Base-by-base conservation (phyloP, 2,797 vertebrate species). In the Phyllotis vaccarum region DNA sequence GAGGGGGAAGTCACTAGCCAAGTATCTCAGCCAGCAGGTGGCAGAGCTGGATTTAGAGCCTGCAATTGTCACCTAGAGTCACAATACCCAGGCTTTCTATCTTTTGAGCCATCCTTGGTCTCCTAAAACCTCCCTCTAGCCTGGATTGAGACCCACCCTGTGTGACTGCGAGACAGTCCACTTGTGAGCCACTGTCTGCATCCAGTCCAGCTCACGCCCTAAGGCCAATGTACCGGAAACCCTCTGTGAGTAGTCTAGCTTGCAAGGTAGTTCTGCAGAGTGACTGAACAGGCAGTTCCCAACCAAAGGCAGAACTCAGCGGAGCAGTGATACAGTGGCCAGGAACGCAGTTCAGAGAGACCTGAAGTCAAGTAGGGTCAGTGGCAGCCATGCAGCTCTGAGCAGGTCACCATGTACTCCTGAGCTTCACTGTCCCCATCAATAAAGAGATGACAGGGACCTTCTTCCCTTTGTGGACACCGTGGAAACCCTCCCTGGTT, bases 11-110 rank as follows among this genome's bases (percentile, higher is more conserved):
- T 13, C 58, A n/a, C 88, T 88, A 83, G 68, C 40, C 58, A 62
- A 4, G 34, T 66, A 62, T 56, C 75, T 89, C 87, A 88, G 90
- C 87, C 93, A 96, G 96, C 85, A 97, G 94, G 87, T 70, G 93
- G 93, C 97, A 93, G 96, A 96, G 89, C 94, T 83, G 75, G 88
- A 70, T 60, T 91, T 89, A 31, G 83, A 94, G 95, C 56, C 46
- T 12, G 22, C 6, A 2, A 19, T 52, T 79, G 76, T 76, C 86
- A 72, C 60, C 66, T 5, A 22, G 8, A 90, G 79, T 66, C 86
- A 56, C 31, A 76, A 29, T 68, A n/a, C 16, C 34, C 8, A 10
- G 79, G 43, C 74, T 82, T 76, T 54, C 3, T 37, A 10, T 68
- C 60, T 29, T 66, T 72, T 2, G 17, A 85, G 54, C 86, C 80